phyloP scores from a whole-genome alignment of 2,797 vertebrate genomes.

The Enteromius treurensis region DNA sequence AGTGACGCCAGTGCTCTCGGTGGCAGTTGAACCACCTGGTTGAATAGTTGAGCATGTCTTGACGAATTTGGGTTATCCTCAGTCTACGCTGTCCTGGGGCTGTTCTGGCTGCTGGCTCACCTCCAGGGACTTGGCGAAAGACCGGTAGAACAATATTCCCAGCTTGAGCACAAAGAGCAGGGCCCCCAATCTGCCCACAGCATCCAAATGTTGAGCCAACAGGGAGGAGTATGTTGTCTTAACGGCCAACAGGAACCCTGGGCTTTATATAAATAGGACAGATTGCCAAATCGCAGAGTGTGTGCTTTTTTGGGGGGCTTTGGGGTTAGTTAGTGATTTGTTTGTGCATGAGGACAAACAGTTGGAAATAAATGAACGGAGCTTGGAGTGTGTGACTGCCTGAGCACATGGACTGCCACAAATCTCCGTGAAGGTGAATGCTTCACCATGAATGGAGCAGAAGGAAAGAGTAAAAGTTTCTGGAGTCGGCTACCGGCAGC shows the following conservation, averaged over 20 bases:
- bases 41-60: constrained; percentile 20
- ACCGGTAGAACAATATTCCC: constrained; percentile 46
- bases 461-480: neutral
- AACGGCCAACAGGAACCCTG: constrained; percentile 36
- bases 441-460: constrained; percentile 55
- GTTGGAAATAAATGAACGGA: constrained; percentile 54
- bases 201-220: constrained; percentile 36
- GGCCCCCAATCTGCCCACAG: constrained; percentile 36
- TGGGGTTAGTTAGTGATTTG: constrained; percentile 58
- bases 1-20: constrained; percentile 17
- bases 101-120: constrained; percentile 37
- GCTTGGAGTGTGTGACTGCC: constrained; percentile 63
- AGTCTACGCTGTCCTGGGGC: constrained; percentile 23
- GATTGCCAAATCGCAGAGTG: constrained; percentile 57
- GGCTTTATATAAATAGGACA: constrained; percentile 50
- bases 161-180: constrained; percentile 44
- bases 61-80: constrained; percentile 38
- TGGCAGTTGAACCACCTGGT: constrained; percentile 29
- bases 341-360: constrained; percentile 59
- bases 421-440: constrained; percentile 67
- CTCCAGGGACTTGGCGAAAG: constrained; percentile 36
- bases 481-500: constrained; percentile 1
- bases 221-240: constrained; percentile 43
- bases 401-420: constrained; percentile 64
- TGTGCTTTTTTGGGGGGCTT: constrained; percentile 53